Evolutionary conservation across 2,797 vertebrate species (phyloP).

Genomic region (Premnoplex brunnescens): DNA sequence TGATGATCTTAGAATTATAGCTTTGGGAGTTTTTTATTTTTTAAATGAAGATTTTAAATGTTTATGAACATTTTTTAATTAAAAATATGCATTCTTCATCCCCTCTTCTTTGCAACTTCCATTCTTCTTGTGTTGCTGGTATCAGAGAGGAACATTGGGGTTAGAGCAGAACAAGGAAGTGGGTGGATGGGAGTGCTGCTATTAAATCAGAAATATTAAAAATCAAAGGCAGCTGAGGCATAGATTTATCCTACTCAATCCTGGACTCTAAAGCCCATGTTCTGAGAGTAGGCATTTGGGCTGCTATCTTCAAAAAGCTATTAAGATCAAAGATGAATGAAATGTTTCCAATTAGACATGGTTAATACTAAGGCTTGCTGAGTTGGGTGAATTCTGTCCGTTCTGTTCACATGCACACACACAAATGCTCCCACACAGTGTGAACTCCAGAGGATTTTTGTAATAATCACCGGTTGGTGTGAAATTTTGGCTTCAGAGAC

Average conservation of each 20-base stretch:
- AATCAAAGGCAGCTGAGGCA: conserved; percentile 51
- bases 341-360: conserved; percentile 44
- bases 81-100: conserved; percentile 37
- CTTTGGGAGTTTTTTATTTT: neutral
- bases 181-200: neutral
- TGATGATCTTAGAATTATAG: conserved; percentile 32
- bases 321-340: conserved; percentile 65
- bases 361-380: neutral
- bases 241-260: conserved; percentile 29
- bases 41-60: conserved; percentile 1
- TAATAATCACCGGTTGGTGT: neutral
- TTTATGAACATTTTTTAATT: conserved; percentile 42
- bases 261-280: neutral
- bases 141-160: neutral
- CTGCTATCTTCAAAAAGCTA: conserved; percentile 26
- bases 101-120: neutral
- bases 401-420: neutral
- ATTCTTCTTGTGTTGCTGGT: neutral
- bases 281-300: conserved; percentile 9
- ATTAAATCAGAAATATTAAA: conserved; percentile 27
- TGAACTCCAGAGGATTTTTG: neutral
- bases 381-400: neutral
- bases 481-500: neutral
- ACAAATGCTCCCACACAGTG: neutral
- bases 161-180: neutral